phyloP scores from a whole-genome alignment of 1,140 invertebrate species.

The Teleopsis dalmanni region DNA sequence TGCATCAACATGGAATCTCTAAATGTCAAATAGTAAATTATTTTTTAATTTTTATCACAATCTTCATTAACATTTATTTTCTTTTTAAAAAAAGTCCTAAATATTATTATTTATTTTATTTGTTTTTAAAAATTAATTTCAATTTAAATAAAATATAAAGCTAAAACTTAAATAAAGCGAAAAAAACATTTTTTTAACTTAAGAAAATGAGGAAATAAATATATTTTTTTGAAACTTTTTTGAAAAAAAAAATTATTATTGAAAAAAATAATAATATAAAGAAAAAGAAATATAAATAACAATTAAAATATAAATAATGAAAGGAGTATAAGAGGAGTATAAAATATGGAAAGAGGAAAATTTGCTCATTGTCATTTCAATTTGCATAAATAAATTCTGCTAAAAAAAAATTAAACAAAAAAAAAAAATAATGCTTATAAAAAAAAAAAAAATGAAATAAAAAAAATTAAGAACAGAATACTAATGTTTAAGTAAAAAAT shows the following conservation, averaged over 20 bases:
- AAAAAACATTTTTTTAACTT: constrained; percentile 6
- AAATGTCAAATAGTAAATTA: too few species aligned
- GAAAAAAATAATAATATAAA: constrained; percentile 2
- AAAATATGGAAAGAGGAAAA: constrained; percentile 21
- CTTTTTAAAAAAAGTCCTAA: background rate
- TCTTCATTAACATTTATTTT: background rate
- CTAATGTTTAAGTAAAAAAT: constrained; percentile 7
- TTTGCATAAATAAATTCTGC: too few species aligned
- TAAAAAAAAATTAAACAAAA: background rate
- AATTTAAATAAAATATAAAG: background rate
- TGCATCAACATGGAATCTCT: too few species aligned
- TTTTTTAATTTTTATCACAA: too few species aligned
- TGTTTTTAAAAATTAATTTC: background rate
- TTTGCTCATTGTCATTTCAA: too few species aligned
- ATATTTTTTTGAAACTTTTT: constrained; percentile 43
- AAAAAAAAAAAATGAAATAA: background rate
- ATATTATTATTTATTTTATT: background rate
- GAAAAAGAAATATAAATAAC: background rate
- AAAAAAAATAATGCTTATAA: background rate
- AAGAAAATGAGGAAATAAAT: constrained; percentile 14
- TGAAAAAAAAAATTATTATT: constrained; percentile 17
- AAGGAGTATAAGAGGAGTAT: constrained; percentile 16
- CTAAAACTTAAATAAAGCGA: background rate
- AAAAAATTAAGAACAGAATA: constrained; percentile 6
- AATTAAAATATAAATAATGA: constrained; percentile 16